Conservation (phyloP, 2,797 vertebrate species). For the Pachyuromys duprasi region DNA sequence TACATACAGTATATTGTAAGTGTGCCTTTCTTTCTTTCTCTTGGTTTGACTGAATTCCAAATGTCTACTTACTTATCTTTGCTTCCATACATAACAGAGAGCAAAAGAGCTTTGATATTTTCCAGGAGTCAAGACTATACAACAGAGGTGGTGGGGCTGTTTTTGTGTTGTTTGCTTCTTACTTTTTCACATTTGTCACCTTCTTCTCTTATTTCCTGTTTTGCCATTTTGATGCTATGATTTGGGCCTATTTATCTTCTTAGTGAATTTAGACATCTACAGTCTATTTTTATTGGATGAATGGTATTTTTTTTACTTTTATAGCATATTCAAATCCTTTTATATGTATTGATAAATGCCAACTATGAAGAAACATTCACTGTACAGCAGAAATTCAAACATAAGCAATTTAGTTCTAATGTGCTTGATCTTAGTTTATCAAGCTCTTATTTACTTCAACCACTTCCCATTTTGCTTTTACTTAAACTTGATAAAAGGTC, state of each 20-base stretch:
- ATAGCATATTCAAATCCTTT: background rate
- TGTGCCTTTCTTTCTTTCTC: background rate
- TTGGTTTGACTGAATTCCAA: background rate
- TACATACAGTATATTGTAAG: background rate
- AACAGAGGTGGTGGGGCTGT: background rate
- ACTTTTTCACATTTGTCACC: background rate
- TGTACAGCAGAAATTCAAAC: slow-evolving; percentile 37
- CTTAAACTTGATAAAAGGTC: slow-evolving; percentile 30
- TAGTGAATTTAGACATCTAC: slow-evolving; percentile 10
- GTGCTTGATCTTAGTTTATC: background rate
- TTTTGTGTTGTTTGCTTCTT: background rate
- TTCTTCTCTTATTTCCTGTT: background rate
- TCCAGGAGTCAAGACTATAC: slow-evolving; percentile 27
- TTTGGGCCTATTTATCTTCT: slow-evolving; percentile 32
- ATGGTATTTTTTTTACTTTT: slow-evolving; percentile 41
- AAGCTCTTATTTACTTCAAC: background rate
- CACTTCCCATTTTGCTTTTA: background rate
- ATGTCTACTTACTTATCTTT: background rate
- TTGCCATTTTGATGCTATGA: slow-evolving; percentile 16
- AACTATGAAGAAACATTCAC: slow-evolving; percentile 22
- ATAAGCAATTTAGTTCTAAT: slow-evolving; percentile 14
- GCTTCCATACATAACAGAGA: background rate
- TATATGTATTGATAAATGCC: background rate
- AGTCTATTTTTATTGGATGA: slow-evolving; percentile 58
- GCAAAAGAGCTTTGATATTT: background rate